Conservation (phyloP, 2,888 invertebrate genomes). For the Leptinotarsa haldemani region DNA sequence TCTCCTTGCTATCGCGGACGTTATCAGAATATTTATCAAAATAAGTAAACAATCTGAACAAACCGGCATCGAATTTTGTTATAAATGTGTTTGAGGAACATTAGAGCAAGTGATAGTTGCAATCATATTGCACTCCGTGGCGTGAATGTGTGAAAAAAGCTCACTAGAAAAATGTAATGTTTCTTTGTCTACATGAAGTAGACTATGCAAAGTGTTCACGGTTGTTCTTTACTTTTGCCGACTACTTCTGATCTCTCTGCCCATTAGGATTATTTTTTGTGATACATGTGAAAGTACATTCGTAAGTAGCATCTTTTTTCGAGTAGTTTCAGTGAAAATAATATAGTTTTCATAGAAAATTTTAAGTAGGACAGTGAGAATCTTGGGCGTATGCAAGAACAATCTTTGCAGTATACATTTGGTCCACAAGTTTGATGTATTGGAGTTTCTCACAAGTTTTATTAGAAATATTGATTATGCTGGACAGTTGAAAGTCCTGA, state of each 20-base stretch:
- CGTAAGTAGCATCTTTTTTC: constrained; percentile 50
- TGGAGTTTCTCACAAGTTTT: constrained; percentile 60
- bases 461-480: constrained; percentile 61
- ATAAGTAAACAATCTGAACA: constrained; percentile 54
- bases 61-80: constrained; percentile 46
- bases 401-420: constrained; percentile 60
- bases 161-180: constrained; percentile 62
- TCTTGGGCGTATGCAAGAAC: constrained; percentile 62
- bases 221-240: constrained; percentile 51
- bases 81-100: constrained; percentile 50
- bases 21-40: constrained; percentile 52
- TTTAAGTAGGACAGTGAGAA: constrained; percentile 62
- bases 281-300: constrained; percentile 44
- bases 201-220: constrained; percentile 59
- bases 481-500: constrained; percentile 37
- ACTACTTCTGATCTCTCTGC: constrained; percentile 48
- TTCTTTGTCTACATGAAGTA: constrained; percentile 63
- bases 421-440: constrained; percentile 63
- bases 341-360: constrained; percentile 54
- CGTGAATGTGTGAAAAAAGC: constrained; percentile 56
- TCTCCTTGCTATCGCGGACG: constrained; percentile 56
- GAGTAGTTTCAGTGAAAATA: constrained; percentile 38
- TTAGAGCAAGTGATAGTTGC: constrained; percentile 43
- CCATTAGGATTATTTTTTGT: constrained; percentile 47
- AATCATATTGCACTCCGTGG: constrained; percentile 43